phyloP scores from a whole-genome alignment of 2,888 invertebrate species.

The Tolmerus cingulatus region DNA sequence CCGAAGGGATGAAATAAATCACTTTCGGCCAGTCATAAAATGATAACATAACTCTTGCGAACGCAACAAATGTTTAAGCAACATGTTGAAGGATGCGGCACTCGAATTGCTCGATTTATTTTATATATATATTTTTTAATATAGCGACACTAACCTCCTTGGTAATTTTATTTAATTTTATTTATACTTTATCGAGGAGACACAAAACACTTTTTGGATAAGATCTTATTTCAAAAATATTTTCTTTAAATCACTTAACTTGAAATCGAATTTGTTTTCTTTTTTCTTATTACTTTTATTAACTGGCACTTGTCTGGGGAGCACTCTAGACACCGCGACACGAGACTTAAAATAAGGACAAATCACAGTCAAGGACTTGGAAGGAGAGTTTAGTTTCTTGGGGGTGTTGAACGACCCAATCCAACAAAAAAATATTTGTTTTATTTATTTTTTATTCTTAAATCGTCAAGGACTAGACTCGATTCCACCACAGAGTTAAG shows the following conservation, averaged over 20 bases:
- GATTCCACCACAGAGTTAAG: not conserved
- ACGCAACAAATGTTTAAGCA: constrained; percentile 43
- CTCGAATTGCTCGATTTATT: not conserved
- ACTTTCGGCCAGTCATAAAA: not conserved
- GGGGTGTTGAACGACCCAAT: not conserved
- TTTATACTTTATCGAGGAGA: not conserved
- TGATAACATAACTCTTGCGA: not conserved
- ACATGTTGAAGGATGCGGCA: constrained; percentile 38
- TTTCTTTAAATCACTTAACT: not conserved
- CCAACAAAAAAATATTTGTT: not conserved
- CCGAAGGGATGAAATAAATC: not conserved
- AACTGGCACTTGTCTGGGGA: not conserved
- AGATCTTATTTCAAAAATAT: not conserved
- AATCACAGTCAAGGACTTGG: not conserved
- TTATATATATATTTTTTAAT: not conserved
- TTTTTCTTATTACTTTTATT: not conserved
- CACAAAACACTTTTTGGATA: not conserved
- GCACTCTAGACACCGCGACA: not conserved
- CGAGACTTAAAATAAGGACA: not conserved
- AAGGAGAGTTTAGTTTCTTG: not conserved
- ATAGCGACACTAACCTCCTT: constrained; percentile 24
- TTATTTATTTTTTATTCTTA: not conserved
- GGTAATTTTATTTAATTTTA: not conserved
- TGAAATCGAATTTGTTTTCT: not conserved
- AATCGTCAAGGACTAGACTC: not conserved